Conservation (phyloP, 2,113 vertebrate genomes). For the Heterotilapia buettikoferi region DNA sequence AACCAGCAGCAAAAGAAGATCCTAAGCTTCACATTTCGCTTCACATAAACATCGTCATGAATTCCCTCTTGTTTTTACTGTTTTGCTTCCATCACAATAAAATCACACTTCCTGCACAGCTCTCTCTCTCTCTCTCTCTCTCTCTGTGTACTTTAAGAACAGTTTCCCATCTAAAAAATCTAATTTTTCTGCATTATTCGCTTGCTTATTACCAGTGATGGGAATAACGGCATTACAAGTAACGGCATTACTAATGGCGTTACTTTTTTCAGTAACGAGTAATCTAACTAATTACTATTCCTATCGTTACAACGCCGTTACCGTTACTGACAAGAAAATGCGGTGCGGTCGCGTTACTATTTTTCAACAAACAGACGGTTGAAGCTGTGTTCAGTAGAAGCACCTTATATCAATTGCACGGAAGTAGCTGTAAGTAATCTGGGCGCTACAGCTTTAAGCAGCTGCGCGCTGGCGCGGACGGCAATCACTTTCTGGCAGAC, state of each 20-base stretch:
- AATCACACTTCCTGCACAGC: background rate
- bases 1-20: background rate
- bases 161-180: background rate
- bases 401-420: background rate
- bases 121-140: background rate
- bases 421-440: background rate
- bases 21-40: background rate
- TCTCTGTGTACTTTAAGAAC: background rate
- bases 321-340: background rate
- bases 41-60: background rate
- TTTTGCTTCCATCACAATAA: background rate
- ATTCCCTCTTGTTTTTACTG: background rate
- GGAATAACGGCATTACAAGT: background rate
- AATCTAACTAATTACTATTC: background rate
- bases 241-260: accelerated
- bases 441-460: too few species aligned
- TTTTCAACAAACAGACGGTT: background rate
- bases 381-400: background rate
- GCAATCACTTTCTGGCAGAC: too few species aligned
- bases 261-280: background rate
- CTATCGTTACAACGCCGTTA: background rate
- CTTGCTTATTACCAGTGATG: background rate
- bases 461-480: too few species aligned
- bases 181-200: background rate
- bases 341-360: background rate